These are phyloP conservation scores for Hermatobates lingyangjiaoensis DNA, from an alignment of 1,140 invertebrate species.

Conservation along the genomic window DNA sequence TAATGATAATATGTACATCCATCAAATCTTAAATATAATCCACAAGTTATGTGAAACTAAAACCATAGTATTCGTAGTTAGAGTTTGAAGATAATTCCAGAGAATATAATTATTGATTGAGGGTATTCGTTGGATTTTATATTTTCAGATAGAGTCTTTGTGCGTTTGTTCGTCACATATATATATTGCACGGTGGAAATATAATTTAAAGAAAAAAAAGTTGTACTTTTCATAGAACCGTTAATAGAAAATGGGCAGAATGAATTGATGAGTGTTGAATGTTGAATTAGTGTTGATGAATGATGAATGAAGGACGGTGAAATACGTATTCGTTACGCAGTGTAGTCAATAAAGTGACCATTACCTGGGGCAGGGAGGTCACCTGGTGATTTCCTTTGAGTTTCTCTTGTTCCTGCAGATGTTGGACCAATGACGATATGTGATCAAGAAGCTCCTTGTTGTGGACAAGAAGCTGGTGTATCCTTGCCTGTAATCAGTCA, in stretches of 20 bases:
- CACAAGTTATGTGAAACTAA: too few relatives aligned
- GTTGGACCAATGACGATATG: slow-evolving; percentile 65
- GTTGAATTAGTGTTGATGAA: not conserved
- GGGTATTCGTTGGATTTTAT: too few relatives aligned
- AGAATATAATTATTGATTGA: too few relatives aligned
- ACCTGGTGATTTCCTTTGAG: slow-evolving; percentile 23
- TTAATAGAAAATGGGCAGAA: slow-evolving; percentile 3
- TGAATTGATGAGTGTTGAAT: not conserved
- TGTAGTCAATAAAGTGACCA: not conserved
- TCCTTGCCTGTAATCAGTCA: slow-evolving; percentile 47
- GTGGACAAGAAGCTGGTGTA: slow-evolving; percentile 80
- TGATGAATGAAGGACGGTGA: not conserved
- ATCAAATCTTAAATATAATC: too few relatives aligned
- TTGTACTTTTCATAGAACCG: not conserved
- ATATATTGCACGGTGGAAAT: too few relatives aligned
- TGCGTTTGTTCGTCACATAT: too few relatives aligned
- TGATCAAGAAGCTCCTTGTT: slow-evolving; percentile 90
- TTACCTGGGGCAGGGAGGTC: slow-evolving; percentile 21
- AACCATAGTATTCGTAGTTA: too few relatives aligned
- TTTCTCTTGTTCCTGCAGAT: slow-evolving; percentile 64
- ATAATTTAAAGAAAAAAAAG: too few relatives aligned
- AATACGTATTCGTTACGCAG: not conserved
- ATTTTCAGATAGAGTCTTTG: too few relatives aligned
- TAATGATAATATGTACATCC: too few relatives aligned
- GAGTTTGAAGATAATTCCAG: too few relatives aligned